phyloP scores from a whole-genome alignment of 2,888 invertebrate species.

The Aradus depressus region DNA sequence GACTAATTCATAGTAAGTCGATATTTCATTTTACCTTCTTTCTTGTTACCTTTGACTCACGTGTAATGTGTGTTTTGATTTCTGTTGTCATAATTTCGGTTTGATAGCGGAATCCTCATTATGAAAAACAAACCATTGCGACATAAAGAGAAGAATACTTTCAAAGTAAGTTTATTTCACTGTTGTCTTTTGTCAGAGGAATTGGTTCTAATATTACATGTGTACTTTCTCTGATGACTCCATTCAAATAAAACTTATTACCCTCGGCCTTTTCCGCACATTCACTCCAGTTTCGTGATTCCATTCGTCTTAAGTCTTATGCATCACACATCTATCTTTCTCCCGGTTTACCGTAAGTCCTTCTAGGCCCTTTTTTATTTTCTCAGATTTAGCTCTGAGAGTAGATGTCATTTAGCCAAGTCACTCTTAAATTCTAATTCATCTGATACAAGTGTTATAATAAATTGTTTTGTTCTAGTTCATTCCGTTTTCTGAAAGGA shows the following conservation, averaged over 20 bases:
- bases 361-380: slow-evolving; percentile 12
- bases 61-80: no score
- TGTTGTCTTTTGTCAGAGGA: neutral
- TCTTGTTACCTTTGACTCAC: no score
- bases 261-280: no score
- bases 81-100: no score
- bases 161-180: slow-evolving; percentile 49
- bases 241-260: neutral
- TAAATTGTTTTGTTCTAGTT: slow-evolving; percentile 23
- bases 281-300: no score
- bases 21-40: no score
- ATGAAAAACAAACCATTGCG: slow-evolving; percentile 36
- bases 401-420: no score
- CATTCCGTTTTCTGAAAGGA: slow-evolving; percentile 68
- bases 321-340: no score
- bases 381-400: slow-evolving; percentile 14
- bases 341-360: no score
- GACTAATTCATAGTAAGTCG: no score
- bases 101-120: neutral
- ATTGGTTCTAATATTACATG: neutral
- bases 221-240: neutral
- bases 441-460: slow-evolving; percentile 11
- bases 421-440: neutral
- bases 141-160: slow-evolving; percentile 65
- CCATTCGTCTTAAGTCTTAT: no score